Conservation (phyloP, 2,888 invertebrate species). For the Alsophila aescularia region DNA sequence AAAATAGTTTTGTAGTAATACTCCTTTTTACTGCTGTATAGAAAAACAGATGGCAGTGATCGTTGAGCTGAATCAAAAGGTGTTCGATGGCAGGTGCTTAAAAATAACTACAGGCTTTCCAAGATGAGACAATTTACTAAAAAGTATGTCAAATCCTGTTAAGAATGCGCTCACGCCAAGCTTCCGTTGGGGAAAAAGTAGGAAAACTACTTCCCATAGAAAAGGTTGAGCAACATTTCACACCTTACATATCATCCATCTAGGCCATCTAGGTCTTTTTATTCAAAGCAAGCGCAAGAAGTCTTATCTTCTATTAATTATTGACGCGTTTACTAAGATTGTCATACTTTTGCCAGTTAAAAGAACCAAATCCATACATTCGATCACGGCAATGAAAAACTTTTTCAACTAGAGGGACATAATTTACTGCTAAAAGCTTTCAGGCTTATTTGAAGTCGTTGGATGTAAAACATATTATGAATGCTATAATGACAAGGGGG, state of each 20-base stretch:
- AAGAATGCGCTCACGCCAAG: not conserved
- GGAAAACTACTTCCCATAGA: slow-evolving; percentile 4
- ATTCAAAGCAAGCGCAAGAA: slow-evolving; percentile 13
- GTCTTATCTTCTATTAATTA: slow-evolving; percentile 7
- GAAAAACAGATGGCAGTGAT: too few relatives aligned
- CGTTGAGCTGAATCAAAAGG: too few relatives aligned
- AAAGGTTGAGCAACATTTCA: slow-evolving; percentile 2
- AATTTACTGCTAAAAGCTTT: not conserved
- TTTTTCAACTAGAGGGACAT: not conserved
- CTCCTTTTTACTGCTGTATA: too few relatives aligned
- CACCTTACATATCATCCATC: slow-evolving; percentile 4
- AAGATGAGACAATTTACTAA: too few relatives aligned
- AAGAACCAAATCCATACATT: not conserved
- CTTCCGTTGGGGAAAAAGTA: not conserved
- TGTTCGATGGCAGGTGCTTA: too few relatives aligned
- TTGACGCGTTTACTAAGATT: slow-evolving; percentile 17
- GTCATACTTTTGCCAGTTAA: not conserved
- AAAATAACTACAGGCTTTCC: too few relatives aligned
- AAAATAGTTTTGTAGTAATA: too few relatives aligned
- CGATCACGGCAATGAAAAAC: slow-evolving; percentile 3
- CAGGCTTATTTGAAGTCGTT: not conserved
- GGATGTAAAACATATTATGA: slow-evolving; percentile 9
- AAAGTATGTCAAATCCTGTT: too few relatives aligned
- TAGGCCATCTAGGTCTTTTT: slow-evolving; percentile 22
- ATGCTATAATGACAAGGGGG: not conserved